phyloP scores from a whole-genome alignment of 2,113 vertebrate genomes.

The Heloderma charlesbogerti region DNA sequence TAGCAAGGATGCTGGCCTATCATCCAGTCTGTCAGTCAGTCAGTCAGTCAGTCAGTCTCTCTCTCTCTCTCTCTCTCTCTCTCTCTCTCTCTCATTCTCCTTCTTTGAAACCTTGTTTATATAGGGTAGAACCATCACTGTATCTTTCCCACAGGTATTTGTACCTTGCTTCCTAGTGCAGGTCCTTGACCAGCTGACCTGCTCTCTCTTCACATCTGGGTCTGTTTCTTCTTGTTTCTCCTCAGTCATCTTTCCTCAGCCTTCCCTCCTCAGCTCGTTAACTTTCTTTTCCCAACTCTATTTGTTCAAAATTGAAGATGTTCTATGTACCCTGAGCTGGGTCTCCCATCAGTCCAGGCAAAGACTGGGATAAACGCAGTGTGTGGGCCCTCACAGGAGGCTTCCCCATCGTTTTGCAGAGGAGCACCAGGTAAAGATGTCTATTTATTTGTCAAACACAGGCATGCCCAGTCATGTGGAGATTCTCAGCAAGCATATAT shows the following conservation, averaged over 20 bases:
- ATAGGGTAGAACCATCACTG: background rate
- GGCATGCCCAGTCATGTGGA: background rate
- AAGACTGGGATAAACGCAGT: background rate
- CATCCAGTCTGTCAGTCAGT: no score
- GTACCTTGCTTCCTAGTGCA: background rate
- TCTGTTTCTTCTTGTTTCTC: background rate
- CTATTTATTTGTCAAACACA: background rate
- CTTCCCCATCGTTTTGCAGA: background rate
- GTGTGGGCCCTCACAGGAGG: background rate
- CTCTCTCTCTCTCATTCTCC: background rate
- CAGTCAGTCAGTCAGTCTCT: background rate
- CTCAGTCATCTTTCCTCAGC: background rate
- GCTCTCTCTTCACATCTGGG: background rate
- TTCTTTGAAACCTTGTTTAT: background rate
- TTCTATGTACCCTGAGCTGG: background rate
- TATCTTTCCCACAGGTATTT: background rate
- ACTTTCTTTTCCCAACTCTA: no score
- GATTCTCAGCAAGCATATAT: background rate
- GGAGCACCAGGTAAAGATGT: background rate
- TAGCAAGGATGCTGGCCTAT: background rate
- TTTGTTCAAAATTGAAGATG: background rate
- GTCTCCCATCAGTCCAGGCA: background rate
- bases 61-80: background rate
- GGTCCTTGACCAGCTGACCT: background rate
- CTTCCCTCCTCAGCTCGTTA: background rate